Evolutionary conservation across 2,888 invertebrate genomes (phyloP).

Genomic region (Nomada goodeniana): DNA sequence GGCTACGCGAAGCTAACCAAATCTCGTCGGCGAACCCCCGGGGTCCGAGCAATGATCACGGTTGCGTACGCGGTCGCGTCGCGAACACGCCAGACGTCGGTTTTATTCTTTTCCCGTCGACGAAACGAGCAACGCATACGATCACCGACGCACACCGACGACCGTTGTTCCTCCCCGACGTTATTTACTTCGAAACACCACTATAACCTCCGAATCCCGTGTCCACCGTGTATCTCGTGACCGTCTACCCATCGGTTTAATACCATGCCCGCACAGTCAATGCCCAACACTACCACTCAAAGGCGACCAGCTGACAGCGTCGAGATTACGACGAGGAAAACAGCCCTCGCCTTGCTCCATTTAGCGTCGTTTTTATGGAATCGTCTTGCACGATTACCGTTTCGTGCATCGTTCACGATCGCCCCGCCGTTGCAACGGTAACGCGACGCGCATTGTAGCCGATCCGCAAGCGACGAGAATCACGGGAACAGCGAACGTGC

Average conservation of each 20-base stretch:
- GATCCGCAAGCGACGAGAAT: neutral
- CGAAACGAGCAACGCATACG: constrained; percentile 45
- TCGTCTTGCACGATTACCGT: constrained; percentile 16
- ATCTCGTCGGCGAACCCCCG: neutral
- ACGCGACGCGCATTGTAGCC: neutral
- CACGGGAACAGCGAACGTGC: constrained; percentile 34
- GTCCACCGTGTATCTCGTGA: neutral
- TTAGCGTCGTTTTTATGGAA: constrained; percentile 27
- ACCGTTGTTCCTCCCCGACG: neutral
- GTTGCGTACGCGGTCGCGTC: neutral
- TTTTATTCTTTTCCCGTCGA: neutral
- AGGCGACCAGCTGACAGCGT: constrained; percentile 75
- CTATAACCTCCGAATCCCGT: neutral
- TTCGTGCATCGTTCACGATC: constrained; percentile 7
- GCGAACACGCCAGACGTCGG: no score
- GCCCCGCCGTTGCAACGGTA: neutral
- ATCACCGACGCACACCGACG: constrained; percentile 56
- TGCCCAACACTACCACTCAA: constrained; percentile 8
- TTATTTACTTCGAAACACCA: neutral
- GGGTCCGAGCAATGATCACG: neutral
- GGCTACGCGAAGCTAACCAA: constrained; percentile 10
- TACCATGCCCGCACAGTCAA: constrained; percentile 1
- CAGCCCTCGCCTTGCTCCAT: constrained; percentile 63
- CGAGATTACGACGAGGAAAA: constrained; percentile 67
- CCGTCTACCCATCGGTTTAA: neutral